Base-by-base conservation (phyloP, 2,113 vertebrate species). In the Petaurus breviceps region DNA sequence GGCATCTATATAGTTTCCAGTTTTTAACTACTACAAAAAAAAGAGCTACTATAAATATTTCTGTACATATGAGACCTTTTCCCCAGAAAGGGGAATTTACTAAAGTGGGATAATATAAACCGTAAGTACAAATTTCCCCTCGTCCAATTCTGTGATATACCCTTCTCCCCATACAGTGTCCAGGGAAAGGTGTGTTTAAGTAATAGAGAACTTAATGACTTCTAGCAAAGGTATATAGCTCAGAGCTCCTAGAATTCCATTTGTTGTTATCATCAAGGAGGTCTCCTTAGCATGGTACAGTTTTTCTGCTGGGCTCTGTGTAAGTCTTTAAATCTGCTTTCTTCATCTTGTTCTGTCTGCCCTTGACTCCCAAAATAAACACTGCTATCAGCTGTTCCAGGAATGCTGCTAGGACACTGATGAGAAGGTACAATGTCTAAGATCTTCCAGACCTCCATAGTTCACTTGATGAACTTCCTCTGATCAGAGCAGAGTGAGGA, bases 11-110 rank as follows among this genome's bases (percentile, higher is more conserved):
- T 96, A 90, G 68, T 91, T 2, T 91, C 50, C 8, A 23, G 51
- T 55, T 93, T 95, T 89, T 61, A 37, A 43, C 52, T 53, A 24
- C 90, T 97, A 94, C 94, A 96, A 92, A 51, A 49, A 49, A 49
- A 68, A 92, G 95, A 53, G 2, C 28, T 14, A 43, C 53, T 1
- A 43, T 52, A 51, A 89, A 77, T 12, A 89, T 55, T 91, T 52
- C 95, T 92, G 0, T 24, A 25, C 1, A 50, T 77, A 77, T n/a
- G 37, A 77, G 1, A 0, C 12, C 61, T n/a, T 77, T n/a, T 16
- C 5, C 37, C 2, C 37, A n/a, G 61, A 37, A 77, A 77, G 61
- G 37, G 10, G 14, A 77, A 77, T 77, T n/a, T 19, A 77, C 37
- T 77, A 77, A 77, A 77, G 3, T 37, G 37, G 4, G 14, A 77